Conservation (phyloP, 2,113 vertebrate species). For the Burhinus bistriatus region DNA sequence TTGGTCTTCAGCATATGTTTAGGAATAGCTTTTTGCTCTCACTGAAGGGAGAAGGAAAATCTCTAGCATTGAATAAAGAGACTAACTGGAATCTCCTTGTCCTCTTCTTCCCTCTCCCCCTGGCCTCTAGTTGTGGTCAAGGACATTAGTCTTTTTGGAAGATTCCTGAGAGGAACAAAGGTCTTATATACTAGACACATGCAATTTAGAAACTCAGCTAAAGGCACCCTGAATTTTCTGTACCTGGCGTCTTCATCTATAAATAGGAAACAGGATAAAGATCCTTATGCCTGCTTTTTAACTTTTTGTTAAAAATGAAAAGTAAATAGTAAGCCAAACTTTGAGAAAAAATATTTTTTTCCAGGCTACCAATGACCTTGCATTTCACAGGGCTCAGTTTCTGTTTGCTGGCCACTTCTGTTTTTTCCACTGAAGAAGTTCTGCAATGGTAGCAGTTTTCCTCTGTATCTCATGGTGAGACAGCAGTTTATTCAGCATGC, state of each 20-base stretch:
- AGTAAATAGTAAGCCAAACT: not conserved
- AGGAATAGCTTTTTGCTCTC: not conserved
- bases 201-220: not conserved
- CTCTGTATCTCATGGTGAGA: not conserved
- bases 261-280: not conserved
- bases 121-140: not conserved
- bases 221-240: not conserved
- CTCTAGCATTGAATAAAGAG: not conserved
- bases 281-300: not conserved
- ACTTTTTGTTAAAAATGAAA: not conserved
- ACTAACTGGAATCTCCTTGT: not conserved
- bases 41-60: not conserved
- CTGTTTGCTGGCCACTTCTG: not conserved
- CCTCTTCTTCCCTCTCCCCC: not conserved
- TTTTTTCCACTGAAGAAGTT: not conserved
- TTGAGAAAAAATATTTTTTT: not conserved
- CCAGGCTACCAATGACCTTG: not conserved
- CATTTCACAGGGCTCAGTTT: not conserved
- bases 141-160: not conserved
- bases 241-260: not conserved
- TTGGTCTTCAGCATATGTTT: not conserved
- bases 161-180: not conserved
- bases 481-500: not conserved
- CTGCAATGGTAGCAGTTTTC: not conserved
- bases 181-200: not conserved